phyloP scores from a whole-genome alignment of 2,113 vertebrate species.

The Pseudonaja textilis region DNA sequence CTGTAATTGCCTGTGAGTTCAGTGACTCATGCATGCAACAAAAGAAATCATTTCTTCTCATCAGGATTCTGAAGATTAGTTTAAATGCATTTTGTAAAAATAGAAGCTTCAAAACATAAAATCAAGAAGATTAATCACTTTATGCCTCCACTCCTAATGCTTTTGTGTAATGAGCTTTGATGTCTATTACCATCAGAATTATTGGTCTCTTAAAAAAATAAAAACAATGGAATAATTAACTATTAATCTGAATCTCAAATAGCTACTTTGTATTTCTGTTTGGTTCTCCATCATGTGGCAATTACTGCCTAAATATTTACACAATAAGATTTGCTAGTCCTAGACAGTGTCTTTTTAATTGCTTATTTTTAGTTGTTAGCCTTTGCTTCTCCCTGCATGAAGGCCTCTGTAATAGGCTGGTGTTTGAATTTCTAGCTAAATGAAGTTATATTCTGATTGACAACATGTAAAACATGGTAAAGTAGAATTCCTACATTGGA shows the following conservation, averaged over 20 bases:
- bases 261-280: neutral
- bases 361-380: neutral
- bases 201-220: neutral
- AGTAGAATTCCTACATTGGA: neutral
- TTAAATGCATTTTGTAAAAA: conserved; percentile 14
- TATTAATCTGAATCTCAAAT: conserved; percentile 24
- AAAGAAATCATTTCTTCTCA: conserved; percentile 15
- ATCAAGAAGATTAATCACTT: conserved; percentile 1
- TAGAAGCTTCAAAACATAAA: neutral
- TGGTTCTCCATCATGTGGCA: conserved; percentile 3
- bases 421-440: neutral
- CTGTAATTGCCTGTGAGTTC: neutral
- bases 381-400: neutral
- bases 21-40: neutral
- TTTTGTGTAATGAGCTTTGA: conserved; percentile 17
- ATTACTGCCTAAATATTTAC: conserved; percentile 30
- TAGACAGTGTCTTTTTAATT: neutral
- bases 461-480: neutral
- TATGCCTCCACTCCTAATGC: neutral
- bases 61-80: neutral
- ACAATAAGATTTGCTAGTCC: neutral
- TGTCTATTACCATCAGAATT: neutral
- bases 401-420: neutral
- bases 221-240: conserved; percentile 4
- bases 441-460: neutral